These are phyloP conservation scores for Sycophila sp. DNA, from an alignment of 1,140 invertebrate species.

Conservation along the genomic window DNA sequence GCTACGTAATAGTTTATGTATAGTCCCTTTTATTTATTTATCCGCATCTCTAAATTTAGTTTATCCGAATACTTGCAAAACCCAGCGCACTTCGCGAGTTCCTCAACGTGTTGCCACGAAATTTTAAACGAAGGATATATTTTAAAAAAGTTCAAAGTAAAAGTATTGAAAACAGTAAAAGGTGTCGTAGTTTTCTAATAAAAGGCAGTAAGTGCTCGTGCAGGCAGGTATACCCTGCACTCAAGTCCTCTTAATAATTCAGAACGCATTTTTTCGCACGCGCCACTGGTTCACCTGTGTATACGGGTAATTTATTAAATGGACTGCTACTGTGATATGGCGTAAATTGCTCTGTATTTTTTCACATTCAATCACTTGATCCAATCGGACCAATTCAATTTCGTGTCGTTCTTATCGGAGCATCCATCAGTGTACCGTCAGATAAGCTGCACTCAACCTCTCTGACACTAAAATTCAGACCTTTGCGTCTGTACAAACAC, in stretches of 20 bases:
- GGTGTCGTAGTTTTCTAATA: slow-evolving; percentile 9
- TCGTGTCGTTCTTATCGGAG: background rate
- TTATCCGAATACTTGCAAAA: background rate
- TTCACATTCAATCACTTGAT: background rate
- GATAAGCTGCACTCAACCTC: too few relatives aligned
- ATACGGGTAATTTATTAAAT: background rate
- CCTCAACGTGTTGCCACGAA: background rate
- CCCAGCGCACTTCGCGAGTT: background rate
- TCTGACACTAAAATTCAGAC: too few relatives aligned
- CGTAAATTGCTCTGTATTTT: background rate
- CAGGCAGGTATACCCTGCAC: too few relatives aligned
- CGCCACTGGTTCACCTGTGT: background rate
- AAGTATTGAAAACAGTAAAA: background rate
- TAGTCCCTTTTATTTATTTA: too few relatives aligned
- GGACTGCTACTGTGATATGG: background rate
- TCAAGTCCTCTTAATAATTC: background rate
- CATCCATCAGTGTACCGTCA: too few relatives aligned
- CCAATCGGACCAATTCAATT: slow-evolving; percentile 15
- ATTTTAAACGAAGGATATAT: too few relatives aligned
- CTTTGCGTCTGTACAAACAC: too few relatives aligned
- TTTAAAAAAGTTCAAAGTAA: background rate
- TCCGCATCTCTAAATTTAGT: too few relatives aligned
- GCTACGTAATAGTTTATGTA: too few relatives aligned
- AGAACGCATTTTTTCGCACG: background rate
- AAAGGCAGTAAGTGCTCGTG: too few relatives aligned